phyloP scores from a whole-genome alignment of 1,140 invertebrate genomes.

The Drosophila persimilis region DNA sequence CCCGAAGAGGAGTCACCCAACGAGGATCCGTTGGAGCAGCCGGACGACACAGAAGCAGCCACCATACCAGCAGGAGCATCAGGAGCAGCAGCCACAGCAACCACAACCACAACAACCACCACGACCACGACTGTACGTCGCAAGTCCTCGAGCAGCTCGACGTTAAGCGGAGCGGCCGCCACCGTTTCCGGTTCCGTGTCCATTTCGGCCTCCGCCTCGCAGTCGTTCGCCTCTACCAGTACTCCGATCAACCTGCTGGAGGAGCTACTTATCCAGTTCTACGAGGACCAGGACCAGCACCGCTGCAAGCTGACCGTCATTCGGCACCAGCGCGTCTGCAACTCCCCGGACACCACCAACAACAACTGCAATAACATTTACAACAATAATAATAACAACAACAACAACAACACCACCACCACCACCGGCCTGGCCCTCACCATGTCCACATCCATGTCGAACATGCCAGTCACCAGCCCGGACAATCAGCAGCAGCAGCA shows the following conservation, averaged over 20 bases:
- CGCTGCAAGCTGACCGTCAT: slow-evolving; percentile 54
- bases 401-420: slow-evolving; percentile 24
- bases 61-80: slow-evolving; percentile 2
- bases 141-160: slow-evolving; percentile 47
- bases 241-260: slow-evolving; percentile 69
- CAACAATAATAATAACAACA: slow-evolving; percentile 44
- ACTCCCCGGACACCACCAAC: slow-evolving; percentile 41
- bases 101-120: slow-evolving; percentile 34
- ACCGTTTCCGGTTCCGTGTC: slow-evolving; percentile 47
- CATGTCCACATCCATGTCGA: slow-evolving; percentile 66
- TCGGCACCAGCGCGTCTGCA: slow-evolving; percentile 25
- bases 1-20: slow-evolving; percentile 8
- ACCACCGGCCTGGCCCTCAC: slow-evolving; percentile 24
- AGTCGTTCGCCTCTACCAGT: slow-evolving; percentile 35
- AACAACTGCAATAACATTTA: slow-evolving; percentile 52
- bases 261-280: slow-evolving; percentile 75
- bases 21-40: slow-evolving; percentile 16
- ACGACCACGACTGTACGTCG: slow-evolving; percentile 46
- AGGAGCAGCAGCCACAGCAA: background rate
- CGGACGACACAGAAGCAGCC: background rate
- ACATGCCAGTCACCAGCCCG: slow-evolving; percentile 46
- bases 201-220: slow-evolving; percentile 49
- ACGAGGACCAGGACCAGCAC: slow-evolving; percentile 74
- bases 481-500: slow-evolving; percentile 9
- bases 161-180: slow-evolving; percentile 41